Evolutionary conservation across 2,888 invertebrate genomes (phyloP).

Genomic region (Panzeria rudis): DNA sequence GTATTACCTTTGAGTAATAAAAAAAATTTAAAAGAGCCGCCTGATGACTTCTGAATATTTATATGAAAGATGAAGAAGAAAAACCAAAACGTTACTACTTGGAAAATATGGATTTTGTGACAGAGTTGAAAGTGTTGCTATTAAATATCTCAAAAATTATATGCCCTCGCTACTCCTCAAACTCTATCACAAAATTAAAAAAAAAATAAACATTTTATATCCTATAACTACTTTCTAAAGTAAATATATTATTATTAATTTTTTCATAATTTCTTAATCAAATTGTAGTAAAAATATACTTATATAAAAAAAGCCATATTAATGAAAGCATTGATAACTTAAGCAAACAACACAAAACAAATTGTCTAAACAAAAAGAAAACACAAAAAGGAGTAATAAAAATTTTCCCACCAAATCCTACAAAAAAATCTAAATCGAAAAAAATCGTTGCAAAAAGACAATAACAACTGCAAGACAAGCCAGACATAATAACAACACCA

Average conservation of each 20-base stretch:
- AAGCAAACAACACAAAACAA: conserved; percentile 57
- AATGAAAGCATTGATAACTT: conserved; percentile 52
- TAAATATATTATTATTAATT: not conserved
- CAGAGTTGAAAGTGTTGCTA: too few relatives aligned
- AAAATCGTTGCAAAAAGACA: not conserved
- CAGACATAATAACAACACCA: conserved; percentile 59
- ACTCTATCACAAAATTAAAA: not conserved
- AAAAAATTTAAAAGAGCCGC: too few relatives aligned
- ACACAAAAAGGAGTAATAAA: conserved; percentile 66
- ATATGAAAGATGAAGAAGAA: too few relatives aligned
- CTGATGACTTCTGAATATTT: too few relatives aligned
- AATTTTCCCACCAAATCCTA: conserved; percentile 68
- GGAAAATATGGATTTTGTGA: too few relatives aligned
- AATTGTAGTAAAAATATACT: not conserved
- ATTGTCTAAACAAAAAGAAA: conserved; percentile 50
- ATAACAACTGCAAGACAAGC: conserved; percentile 33
- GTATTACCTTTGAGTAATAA: too few relatives aligned
- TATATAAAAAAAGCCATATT: conserved; percentile 26
- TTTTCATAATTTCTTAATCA: conserved; percentile 40
- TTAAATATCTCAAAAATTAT: too few relatives aligned
- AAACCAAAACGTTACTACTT: too few relatives aligned
- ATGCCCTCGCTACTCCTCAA: too few relatives aligned
- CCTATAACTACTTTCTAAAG: not conserved
- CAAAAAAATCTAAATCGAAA: conserved; percentile 37
- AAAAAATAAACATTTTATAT: too few relatives aligned